Base-by-base conservation (phyloP, 2,888 invertebrate genomes). In the Trypoxylon attenuatum region DNA sequence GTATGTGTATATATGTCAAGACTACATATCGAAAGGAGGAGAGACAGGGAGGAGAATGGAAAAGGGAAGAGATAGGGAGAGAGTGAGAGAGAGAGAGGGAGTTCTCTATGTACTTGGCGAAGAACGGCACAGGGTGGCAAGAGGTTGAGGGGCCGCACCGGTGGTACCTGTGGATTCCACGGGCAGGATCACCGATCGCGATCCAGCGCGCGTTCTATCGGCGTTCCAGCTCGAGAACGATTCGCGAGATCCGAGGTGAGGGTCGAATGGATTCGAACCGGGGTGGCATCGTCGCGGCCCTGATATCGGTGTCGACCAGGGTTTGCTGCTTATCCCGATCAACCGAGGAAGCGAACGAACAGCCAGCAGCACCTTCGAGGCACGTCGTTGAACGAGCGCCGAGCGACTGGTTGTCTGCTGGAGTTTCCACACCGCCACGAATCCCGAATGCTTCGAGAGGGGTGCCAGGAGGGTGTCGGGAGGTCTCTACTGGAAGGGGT, bases 301-400 rank as follows among this genome's bases (percentile, higher is more conserved):
- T 23, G 8, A 22, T 51, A 16, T 19, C 45, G 47, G 46, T 27
- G 39, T 53, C 46, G 21, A 41, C 51, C 45, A 52, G 45, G 21
- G n/a, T n/a, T 64, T 19, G 29, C 58, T 51, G 63, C 41, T 68
- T 59, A 41, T 69, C 53, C 62, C 60, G 46, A 66, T 68, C 60
- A n/a, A n/a, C n/a, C n/a, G n/a, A n/a, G n/a, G n/a, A n/a, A n/a
- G n/a, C n/a, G n/a, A n/a, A n/a, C n/a, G 61, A 46, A 56, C 62
- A 54, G 52, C 55, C 73, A 55, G 19, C 63, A 77, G 19, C 63
- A 77, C 74, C 67, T 46, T 67, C 77, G 79, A 76, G 75, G 76
- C 77, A 82, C 84, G 80, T 82, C 82, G 85, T 81, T 80, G 82
- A 84, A 81, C 85, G 84, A 83, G 83, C 84, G 83, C 79, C 84